phyloP scores from a whole-genome alignment of 2,797 vertebrate species.

The Cygnus olor region DNA sequence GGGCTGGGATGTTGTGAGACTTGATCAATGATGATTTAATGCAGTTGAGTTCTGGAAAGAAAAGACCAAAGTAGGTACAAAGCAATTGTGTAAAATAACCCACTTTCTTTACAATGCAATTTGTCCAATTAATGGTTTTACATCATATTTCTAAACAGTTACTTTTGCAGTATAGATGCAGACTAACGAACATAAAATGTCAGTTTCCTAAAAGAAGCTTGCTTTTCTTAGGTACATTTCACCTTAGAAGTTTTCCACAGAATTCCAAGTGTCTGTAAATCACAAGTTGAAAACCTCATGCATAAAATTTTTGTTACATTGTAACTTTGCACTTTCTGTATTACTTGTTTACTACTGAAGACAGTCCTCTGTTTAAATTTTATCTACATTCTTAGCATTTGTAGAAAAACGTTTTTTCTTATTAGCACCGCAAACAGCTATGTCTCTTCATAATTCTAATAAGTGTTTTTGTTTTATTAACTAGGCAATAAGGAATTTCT shows the following conservation, averaged over 20 bases:
- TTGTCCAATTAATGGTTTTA: background rate
- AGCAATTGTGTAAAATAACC: background rate
- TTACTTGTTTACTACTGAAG: background rate
- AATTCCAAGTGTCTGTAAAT: background rate
- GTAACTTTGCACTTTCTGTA: background rate
- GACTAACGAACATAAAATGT: background rate
- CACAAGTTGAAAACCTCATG: background rate
- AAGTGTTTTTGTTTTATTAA: background rate
- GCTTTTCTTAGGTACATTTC: background rate
- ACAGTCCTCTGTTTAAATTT: background rate
- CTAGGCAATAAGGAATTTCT: constrained; percentile 79
- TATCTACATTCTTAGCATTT: background rate
- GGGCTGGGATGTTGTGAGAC: background rate
- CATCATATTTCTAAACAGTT: background rate
- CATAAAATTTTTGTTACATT: background rate
- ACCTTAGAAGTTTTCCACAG: background rate
- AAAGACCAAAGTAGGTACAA: background rate
- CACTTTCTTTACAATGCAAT: background rate
- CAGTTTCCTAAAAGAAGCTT: background rate
- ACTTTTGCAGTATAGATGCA: background rate
- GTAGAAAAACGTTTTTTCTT: background rate
- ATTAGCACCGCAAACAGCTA: background rate
- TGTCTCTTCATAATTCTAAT: background rate
- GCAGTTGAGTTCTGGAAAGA: background rate
- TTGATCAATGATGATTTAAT: background rate